These are phyloP conservation scores for Coenobita brevimanus DNA, from an alignment of 1,140 invertebrate genomes.

Conservation along the genomic window DNA sequence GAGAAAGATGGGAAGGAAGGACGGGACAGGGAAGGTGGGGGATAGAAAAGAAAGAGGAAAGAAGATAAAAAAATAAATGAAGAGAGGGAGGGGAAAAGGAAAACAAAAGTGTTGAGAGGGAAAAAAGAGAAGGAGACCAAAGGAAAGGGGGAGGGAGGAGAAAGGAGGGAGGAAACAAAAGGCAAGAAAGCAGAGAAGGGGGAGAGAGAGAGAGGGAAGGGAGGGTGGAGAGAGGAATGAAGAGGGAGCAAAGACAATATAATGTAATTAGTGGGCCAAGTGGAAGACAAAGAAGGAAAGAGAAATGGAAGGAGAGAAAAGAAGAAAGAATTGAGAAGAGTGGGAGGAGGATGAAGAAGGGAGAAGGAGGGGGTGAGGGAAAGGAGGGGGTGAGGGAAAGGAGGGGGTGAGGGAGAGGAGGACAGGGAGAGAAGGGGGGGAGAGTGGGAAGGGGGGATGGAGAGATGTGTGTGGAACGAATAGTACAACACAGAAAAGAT, in stretches of 20 bases:
- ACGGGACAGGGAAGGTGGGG: not conserved
- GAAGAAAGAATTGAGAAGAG: not conserved
- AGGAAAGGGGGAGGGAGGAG: not conserved
- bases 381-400: not conserved
- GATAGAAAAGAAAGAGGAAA: not conserved
- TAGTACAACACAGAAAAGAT: too few relatives aligned
- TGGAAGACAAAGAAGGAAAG: not conserved
- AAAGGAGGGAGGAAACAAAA: not conserved
- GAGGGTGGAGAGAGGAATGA: not conserved
- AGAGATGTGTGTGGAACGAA: too few relatives aligned
- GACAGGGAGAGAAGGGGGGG: not conserved
- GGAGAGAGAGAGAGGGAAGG: not conserved
- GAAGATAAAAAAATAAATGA: not conserved
- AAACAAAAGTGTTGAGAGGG: not conserved
- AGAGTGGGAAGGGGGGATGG: too few relatives aligned
- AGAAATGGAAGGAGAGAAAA: not conserved
- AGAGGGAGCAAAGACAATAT: not conserved
- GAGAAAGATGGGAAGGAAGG: not conserved
- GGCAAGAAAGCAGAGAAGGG: not conserved
- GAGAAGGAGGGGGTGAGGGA: not conserved
- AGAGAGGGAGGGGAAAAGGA: not conserved
- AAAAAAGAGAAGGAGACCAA: not conserved
- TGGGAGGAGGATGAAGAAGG: not conserved
- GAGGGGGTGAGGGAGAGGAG: not conserved
- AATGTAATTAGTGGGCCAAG: too few relatives aligned